phyloP scores from a whole-genome alignment of 30 jellyfish, hydroid and myxozoan species.

The Aurelia sp. region DNA sequence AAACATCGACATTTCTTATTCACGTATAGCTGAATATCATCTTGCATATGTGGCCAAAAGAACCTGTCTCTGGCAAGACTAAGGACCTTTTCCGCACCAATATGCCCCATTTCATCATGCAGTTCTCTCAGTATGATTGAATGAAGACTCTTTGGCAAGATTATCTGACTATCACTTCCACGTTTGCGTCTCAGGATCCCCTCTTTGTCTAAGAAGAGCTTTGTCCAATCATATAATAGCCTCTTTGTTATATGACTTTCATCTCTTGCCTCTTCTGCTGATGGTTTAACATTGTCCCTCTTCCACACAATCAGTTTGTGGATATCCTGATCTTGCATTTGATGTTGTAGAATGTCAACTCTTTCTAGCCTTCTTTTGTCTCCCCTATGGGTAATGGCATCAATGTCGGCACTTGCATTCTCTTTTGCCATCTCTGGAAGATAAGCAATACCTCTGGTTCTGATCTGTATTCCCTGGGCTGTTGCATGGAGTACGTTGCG shows the following conservation, averaged over 20 bases:
- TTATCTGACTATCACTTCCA: conserved; percentile 4
- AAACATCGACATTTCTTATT: conserved; percentile 33
- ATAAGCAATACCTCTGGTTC: background rate
- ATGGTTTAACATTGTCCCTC: conserved; percentile 17
- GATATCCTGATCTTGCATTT: too few relatives aligned
- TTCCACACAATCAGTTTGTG: conserved; percentile 6
- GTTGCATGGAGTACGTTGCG: background rate
- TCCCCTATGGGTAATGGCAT: background rate
- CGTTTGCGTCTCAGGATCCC: conserved; percentile 37
- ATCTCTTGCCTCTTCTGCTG: conserved; percentile 10
- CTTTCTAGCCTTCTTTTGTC: background rate
- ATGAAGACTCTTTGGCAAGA: background rate
- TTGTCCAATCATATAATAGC: conserved; percentile 20
- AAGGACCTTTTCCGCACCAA: too few relatives aligned
- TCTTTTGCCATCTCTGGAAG: background rate
- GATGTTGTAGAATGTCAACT: conserved; percentile 30
- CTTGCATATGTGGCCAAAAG: too few relatives aligned
- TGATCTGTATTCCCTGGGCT: background rate
- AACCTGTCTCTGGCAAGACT: too few relatives aligned
- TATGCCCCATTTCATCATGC: too few relatives aligned
- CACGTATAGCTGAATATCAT: conserved; percentile 37
- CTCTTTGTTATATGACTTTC: conserved; percentile 33
- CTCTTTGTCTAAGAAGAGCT: conserved; percentile 16
- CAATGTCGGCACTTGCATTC: background rate
- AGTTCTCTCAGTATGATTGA: too few relatives aligned